These are phyloP conservation scores for Leucophenga montana DNA, from an alignment of 2,888 invertebrate genomes.

Conservation along the genomic window DNA sequence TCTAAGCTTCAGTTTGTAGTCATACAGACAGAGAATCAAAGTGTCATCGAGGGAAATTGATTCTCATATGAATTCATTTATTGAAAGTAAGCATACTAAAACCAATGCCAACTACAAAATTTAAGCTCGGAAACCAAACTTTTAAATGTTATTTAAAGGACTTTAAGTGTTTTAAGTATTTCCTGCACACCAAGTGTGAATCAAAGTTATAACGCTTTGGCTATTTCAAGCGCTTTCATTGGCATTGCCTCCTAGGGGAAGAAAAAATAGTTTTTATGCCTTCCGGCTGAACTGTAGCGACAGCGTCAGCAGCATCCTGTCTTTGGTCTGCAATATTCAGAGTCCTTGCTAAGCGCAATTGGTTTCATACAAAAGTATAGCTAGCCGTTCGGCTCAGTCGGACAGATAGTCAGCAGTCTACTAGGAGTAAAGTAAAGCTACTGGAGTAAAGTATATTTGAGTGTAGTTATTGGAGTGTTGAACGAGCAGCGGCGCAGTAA, in stretches of 20 bases:
- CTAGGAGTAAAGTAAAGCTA: too few species aligned
- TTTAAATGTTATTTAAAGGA: slow-evolving; percentile 66
- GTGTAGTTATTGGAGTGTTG: too few species aligned
- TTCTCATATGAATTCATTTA: too few species aligned
- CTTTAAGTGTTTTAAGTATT: slow-evolving; percentile 66
- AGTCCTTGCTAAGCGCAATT: slow-evolving; percentile 43
- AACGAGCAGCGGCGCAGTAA: too few species aligned
- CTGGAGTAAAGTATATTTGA: too few species aligned
- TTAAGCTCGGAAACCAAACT: slow-evolving; percentile 48
- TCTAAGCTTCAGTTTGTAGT: too few species aligned
- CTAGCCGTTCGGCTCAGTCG: slow-evolving; percentile 60
- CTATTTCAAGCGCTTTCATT: too few species aligned
- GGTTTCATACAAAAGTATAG: slow-evolving; percentile 65
- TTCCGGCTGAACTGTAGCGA: slow-evolving; percentile 62
- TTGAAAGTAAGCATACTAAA: too few species aligned
- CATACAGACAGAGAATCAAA: too few species aligned
- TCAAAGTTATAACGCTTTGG: too few species aligned
- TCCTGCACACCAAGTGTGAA: slow-evolving; percentile 45
- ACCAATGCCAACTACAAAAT: slow-evolving; percentile 11
- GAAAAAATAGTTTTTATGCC: slow-evolving; percentile 66
- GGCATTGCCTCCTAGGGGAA: slow-evolving; percentile 43
- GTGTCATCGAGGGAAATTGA: too few species aligned
- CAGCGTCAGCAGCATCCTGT: slow-evolving; percentile 47
- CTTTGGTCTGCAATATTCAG: slow-evolving; percentile 43
- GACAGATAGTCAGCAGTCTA: too few species aligned